These are phyloP conservation scores for Ciconia nigra DNA, from an alignment of 2,797 vertebrate genomes.

Conservation along the genomic window DNA sequence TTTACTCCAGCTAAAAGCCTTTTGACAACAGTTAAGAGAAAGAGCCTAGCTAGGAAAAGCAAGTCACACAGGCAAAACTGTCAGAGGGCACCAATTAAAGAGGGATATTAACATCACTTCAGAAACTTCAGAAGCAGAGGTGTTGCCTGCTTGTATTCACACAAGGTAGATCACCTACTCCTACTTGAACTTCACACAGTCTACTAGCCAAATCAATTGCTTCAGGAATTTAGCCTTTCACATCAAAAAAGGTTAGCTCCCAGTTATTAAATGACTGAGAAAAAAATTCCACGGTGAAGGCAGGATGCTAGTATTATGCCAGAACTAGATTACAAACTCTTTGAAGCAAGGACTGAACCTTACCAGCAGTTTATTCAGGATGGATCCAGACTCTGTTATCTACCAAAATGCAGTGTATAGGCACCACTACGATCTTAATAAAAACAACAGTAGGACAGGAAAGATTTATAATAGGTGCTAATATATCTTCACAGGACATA, in stretches of 20 bases:
- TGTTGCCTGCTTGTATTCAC: not conserved
- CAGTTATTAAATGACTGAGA: not conserved
- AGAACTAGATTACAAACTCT: not conserved
- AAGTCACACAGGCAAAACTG: not conserved
- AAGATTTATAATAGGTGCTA: not conserved
- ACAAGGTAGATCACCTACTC: not conserved
- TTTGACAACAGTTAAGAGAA: not conserved
- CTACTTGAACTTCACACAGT: not conserved
- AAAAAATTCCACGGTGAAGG: not conserved
- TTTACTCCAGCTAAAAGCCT: not conserved
- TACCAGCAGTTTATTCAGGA: not conserved
- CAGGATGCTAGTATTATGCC: not conserved
- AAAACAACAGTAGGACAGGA: not conserved
- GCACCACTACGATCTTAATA: not conserved
- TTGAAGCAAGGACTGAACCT: not conserved
- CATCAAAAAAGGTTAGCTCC: not conserved
- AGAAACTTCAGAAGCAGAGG: not conserved
- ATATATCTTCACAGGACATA: not conserved
- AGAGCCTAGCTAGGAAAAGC: not conserved
- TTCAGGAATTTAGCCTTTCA: not conserved
- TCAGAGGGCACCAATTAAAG: not conserved
- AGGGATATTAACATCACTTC: not conserved
- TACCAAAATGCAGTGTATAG: not conserved
- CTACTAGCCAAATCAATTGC: not conserved
- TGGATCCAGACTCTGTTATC: not conserved